These are phyloP conservation scores for Pholis gunnellus DNA, from an alignment of 2,113 vertebrate species.

Conservation along the genomic window DNA sequence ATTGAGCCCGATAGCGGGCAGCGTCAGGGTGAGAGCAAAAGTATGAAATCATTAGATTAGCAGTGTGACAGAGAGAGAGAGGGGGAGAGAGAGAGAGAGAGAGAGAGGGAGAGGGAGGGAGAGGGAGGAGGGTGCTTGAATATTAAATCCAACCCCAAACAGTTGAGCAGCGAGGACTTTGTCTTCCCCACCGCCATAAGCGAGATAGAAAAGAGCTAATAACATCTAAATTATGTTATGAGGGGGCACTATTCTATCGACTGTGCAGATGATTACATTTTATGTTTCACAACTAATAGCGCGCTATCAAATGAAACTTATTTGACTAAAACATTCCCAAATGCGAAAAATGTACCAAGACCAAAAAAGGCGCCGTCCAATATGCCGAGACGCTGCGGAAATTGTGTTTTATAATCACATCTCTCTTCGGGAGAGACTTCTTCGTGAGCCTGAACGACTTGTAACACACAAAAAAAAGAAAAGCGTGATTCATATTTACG, in stretches of 20 bases:
- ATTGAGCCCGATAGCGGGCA: slow-evolving; percentile 59
- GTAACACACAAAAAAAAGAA: background rate
- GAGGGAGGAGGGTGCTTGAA: slow-evolving; percentile 12
- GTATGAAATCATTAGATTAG: slow-evolving; percentile 67
- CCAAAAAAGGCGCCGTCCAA: slow-evolving; percentile 52
- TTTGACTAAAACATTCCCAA: slow-evolving; percentile 71
- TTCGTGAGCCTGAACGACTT: slow-evolving; percentile 33
- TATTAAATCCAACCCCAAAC: slow-evolving; percentile 65
- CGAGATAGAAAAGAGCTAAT: slow-evolving; percentile 65
- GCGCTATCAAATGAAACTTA: slow-evolving; percentile 71
- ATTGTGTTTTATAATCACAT: slow-evolving; percentile 66
- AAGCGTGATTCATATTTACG: slow-evolving; percentile 34
- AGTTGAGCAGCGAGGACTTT: slow-evolving; percentile 50
- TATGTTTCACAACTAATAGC: slow-evolving; percentile 72
- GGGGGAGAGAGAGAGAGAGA: background rate
- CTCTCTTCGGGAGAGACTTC: slow-evolving; percentile 36
- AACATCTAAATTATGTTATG: slow-evolving; percentile 75
- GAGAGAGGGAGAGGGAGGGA: background rate
- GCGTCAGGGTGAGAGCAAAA: slow-evolving; percentile 32
- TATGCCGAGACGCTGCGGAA: slow-evolving; percentile 45
- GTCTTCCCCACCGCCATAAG: slow-evolving; percentile 25
- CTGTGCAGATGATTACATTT: slow-evolving; percentile 77
- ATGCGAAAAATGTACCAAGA: slow-evolving; percentile 52
- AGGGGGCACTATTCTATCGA: slow-evolving; percentile 66
- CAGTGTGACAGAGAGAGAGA: slow-evolving; percentile 20